phyloP scores from a whole-genome alignment of 2,113 vertebrate species.

The Brienomyrus longianalis region DNA sequence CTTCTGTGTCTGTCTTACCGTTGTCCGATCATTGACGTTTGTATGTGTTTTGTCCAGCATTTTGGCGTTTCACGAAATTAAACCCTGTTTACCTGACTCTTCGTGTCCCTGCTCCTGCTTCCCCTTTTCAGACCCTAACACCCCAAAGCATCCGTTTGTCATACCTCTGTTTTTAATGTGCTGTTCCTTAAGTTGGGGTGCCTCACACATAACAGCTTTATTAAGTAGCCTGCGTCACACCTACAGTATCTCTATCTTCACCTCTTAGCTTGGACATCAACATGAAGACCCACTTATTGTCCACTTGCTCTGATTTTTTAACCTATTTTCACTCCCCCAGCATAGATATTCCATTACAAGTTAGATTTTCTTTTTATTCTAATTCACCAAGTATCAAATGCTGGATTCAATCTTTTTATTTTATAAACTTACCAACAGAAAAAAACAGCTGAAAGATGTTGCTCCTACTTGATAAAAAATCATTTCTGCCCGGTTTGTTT shows the following conservation, averaged over 20 bases:
- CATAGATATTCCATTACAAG: neutral
- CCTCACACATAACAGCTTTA: neutral
- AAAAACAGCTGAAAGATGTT: neutral
- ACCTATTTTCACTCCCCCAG: neutral
- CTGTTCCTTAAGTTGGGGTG: neutral
- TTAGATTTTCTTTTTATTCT: neutral
- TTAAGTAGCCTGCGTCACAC: neutral
- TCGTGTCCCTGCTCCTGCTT: too few species aligned
- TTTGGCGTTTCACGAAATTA: too few species aligned
- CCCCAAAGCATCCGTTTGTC: neutral
- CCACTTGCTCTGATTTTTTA: neutral
- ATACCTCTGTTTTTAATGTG: neutral
- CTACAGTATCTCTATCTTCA: neutral
- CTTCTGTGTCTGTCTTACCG: too few species aligned
- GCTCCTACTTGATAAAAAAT: neutral
- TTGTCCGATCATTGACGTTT: too few species aligned
- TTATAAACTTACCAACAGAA: neutral
- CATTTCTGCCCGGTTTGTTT: neutral
- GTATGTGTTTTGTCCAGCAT: too few species aligned
- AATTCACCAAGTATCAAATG: neutral
- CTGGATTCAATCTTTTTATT: neutral
- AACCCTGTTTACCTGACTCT: too few species aligned
- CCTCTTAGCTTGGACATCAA: neutral
- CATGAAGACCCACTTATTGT: neutral
- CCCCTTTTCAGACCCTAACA: too few species aligned